phyloP scores from a whole-genome alignment of 2,113 vertebrate genomes.

The Scomber scombrus region DNA sequence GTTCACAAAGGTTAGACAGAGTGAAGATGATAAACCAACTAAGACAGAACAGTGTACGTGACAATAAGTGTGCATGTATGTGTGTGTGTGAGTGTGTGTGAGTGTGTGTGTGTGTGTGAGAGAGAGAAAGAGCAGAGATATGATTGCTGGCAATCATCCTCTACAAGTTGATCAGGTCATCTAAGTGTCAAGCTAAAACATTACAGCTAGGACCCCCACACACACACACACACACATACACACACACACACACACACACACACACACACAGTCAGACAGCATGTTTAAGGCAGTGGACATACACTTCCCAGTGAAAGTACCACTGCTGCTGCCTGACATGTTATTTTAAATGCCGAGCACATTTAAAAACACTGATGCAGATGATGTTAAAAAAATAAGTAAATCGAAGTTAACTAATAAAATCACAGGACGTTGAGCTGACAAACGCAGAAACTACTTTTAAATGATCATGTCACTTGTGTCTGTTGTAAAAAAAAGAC shows the following conservation, averaged over 20 bases:
- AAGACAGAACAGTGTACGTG: constrained; percentile 30
- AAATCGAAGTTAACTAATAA: too few species aligned
- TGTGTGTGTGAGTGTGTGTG: constrained; percentile 12
- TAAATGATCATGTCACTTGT: too few species aligned
- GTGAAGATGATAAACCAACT: constrained; percentile 58
- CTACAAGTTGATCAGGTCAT: constrained; percentile 60
- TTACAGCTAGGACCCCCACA: constrained; percentile 1
- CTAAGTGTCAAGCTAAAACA: constrained; percentile 56
- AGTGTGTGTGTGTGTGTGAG: constrained; percentile 16
- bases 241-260: constrained; percentile 4
- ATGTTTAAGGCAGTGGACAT: background rate
- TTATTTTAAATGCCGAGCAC: too few species aligned
- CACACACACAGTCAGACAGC: background rate
- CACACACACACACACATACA: constrained; percentile 17
- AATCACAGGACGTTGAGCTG: too few species aligned
- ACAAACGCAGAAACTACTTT: too few species aligned
- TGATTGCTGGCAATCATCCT: constrained; percentile 66
- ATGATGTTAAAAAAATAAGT: too few species aligned
- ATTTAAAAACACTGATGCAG: too few species aligned
- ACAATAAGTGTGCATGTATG: constrained; percentile 1
- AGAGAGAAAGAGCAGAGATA: constrained; percentile 30
- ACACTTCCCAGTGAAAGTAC: background rate
- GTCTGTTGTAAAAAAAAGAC: too few species aligned
- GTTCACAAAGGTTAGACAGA: constrained; percentile 49
- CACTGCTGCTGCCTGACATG: too few species aligned